Evolutionary conservation across 2,888 invertebrate species (phyloP).

Genomic region (Nysson spinosus): DNA sequence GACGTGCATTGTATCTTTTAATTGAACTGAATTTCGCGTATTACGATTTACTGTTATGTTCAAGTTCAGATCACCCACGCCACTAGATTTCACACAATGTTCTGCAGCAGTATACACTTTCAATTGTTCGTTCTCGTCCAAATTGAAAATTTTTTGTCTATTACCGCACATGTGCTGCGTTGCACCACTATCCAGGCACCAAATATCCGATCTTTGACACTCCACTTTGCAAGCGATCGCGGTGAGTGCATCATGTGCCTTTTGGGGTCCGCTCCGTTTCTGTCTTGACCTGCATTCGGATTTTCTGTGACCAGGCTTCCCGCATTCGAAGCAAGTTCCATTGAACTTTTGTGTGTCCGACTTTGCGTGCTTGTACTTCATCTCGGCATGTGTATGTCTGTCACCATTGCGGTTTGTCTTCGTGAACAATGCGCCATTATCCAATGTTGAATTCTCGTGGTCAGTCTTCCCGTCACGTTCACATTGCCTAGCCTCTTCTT

Average conservation of each 20-base stretch:
- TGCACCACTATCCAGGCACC: slow-evolving; percentile 23
- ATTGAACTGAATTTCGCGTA: slow-evolving; percentile 17
- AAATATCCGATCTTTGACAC: neutral
- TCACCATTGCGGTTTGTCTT: neutral
- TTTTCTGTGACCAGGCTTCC: slow-evolving; percentile 25
- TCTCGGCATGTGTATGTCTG: slow-evolving; percentile 1
- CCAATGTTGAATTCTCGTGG: neutral
- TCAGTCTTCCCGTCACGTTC: neutral
- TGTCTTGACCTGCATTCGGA: slow-evolving; percentile 1
- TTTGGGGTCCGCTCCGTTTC: neutral
- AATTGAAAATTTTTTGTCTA: neutral
- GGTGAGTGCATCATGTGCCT: slow-evolving; percentile 1
- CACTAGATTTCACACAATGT: slow-evolving; percentile 11
- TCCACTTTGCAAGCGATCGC: neutral
- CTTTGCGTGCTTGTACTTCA: slow-evolving; percentile 2
- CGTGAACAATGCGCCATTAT: neutral
- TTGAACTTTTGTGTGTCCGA: slow-evolving; percentile 9
- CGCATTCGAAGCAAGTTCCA: slow-evolving; percentile 31
- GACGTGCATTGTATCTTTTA: slow-evolving; percentile 55
- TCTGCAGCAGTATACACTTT: slow-evolving; percentile 17
- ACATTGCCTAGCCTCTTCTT: slow-evolving; percentile 19
- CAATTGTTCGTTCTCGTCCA: neutral
- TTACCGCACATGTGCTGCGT: slow-evolving; percentile 23
- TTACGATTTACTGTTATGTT: slow-evolving; percentile 6
- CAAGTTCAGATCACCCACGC: slow-evolving; percentile 18